Conservation (phyloP, 2,888 invertebrate species). For the Epinotia bilunana region DNA sequence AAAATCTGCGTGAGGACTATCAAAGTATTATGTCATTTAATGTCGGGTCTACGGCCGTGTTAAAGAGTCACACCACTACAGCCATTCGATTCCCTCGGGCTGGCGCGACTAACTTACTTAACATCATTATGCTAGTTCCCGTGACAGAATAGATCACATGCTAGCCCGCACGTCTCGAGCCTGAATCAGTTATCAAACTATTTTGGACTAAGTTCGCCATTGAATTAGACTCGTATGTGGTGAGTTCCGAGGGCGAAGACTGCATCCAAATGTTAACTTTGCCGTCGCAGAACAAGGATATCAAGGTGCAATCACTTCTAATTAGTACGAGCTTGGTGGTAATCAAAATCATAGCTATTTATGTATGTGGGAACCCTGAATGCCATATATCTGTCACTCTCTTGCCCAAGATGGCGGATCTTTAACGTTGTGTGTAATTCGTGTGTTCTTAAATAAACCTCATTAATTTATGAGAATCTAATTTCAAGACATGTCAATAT, state of each 20-base stretch:
- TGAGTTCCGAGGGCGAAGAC: neutral
- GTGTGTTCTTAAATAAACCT: too few relatives aligned
- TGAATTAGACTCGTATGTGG: slow-evolving; percentile 9
- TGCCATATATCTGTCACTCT: too few relatives aligned
- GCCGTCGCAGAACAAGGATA: neutral
- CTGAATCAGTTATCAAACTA: slow-evolving; percentile 34
- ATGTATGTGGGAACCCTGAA: too few relatives aligned
- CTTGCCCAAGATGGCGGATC: too few relatives aligned
- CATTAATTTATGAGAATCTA: too few relatives aligned
- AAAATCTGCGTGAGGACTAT: neutral
- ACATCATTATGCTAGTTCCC: slow-evolving; percentile 27
- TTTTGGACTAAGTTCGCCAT: slow-evolving; percentile 20
- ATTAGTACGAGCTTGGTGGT: too few relatives aligned
- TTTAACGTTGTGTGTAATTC: too few relatives aligned
- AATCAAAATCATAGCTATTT: too few relatives aligned
- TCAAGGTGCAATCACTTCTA: too few relatives aligned
- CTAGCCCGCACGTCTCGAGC: slow-evolving; percentile 15
- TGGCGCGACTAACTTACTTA: slow-evolving; percentile 20
- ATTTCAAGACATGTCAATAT: too few relatives aligned
- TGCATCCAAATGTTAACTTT: neutral
- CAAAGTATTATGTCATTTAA: neutral
- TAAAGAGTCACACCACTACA: neutral
- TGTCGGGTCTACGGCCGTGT: neutral
- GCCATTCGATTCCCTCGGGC: neutral
- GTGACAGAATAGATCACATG: slow-evolving; percentile 38